A percentile compares a stretch with the other conserved stretches of the same genome.
phyloP scores from a whole-genome alignment of 2,797 vertebrate genomes.

The Echiichthys vipera region DNA sequence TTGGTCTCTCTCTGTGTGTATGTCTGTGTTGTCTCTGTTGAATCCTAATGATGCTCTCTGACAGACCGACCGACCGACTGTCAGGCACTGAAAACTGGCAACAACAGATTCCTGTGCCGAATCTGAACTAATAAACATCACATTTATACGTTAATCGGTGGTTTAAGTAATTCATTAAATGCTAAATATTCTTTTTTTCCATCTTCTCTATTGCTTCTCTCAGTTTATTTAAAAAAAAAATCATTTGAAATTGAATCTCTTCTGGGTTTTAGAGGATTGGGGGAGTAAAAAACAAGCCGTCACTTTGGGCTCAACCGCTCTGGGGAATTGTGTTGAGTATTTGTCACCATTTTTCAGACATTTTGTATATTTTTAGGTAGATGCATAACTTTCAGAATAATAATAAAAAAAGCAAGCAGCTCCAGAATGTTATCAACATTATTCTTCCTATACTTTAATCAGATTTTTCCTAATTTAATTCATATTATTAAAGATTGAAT shows the following conservation, averaged over 20 bases:
- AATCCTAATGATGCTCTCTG: constrained; percentile 20
- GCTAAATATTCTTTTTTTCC: background rate
- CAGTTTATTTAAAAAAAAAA: background rate
- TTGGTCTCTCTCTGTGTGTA: background rate
- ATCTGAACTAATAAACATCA: background rate
- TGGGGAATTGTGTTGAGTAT: too few relatives aligned
- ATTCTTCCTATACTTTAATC: background rate
- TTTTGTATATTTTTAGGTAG: background rate
- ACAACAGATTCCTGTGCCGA: background rate
- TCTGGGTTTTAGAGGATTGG: background rate
- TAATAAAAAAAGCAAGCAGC: background rate
- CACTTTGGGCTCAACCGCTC: too few relatives aligned
- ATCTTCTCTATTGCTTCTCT: background rate
- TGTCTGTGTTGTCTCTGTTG: background rate
- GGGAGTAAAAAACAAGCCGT: too few relatives aligned
- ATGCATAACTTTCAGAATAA: background rate
- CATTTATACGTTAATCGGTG: background rate
- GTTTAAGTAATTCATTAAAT: background rate
- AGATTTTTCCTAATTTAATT: background rate
- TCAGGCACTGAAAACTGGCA: background rate
- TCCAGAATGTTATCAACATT: background rate
- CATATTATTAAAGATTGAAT: background rate
- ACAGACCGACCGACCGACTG: background rate
- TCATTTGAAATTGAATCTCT: background rate
- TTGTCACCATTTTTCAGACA: background rate